Evolutionary conservation across 1,140 invertebrate genomes (phyloP), one percentile per base, ranked within the genome.

Genomic region (Bombus consobrinus): DNA sequence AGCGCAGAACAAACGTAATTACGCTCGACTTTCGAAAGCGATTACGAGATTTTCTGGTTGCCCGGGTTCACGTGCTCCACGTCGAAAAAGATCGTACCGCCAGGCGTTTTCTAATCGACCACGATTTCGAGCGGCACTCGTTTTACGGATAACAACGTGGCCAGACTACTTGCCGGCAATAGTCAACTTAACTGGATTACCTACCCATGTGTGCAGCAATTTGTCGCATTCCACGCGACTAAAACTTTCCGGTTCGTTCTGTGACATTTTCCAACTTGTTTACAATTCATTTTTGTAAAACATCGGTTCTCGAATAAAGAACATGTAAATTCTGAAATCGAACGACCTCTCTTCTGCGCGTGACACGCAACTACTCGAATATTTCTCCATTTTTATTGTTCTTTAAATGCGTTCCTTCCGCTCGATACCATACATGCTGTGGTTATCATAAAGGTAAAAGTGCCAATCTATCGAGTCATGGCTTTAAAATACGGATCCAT

Each of bases 1-100:
- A 84, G 81, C 64, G 79, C 78, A 72, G 83, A 90, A 88, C 88
- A 91, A 91, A 91, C 84, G 89, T 69, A 88, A 91, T 91, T 91
- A 91, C 53, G 43, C 74, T 76, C 43, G 43, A 87, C 41, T 78
- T 90, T 80, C 77, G 66, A 83, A 91, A 91, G 68, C 86, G 86
- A 90, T 90, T 83, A 85, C 81, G 83, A 81, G 86, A 90, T 90
- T 90, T 88, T 81, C 62, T 64, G 87, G 76, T 66, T 47, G 43
- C 43, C 6, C 64, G 37, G 37, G 34, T n/a, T 85, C 64, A 75
- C 78, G 85, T 69, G 78, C 64, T 22, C 3, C 74, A 15, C 43
- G n/a, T 80, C 59, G 68, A 75, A 76, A 79, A 34, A 39, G 59
- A 57, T 75, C 73, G 62, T n/a, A 1, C 15, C 43, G 13, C 64